These are phyloP conservation scores for Pachyramphus minor DNA, from an alignment of 2,113 vertebrate genomes.

Conservation along the genomic window DNA sequence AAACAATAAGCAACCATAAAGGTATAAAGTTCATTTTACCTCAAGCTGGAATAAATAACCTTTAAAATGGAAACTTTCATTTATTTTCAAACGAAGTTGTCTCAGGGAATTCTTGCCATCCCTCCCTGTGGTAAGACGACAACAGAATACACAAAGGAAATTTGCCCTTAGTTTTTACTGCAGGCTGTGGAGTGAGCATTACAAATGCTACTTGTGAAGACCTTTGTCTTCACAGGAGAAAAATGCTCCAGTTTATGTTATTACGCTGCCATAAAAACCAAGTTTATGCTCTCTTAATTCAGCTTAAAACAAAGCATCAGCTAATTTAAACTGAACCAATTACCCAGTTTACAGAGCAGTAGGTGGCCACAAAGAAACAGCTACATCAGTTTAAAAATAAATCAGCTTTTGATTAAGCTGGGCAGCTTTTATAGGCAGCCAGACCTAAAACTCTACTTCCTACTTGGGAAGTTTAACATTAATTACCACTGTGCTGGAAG, in stretches of 20 bases:
- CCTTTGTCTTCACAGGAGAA: not conserved
- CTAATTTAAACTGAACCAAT: not conserved
- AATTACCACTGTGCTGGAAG: not conserved
- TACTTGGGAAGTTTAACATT: not conserved
- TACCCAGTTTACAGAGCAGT: not conserved
- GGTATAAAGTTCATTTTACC: not conserved
- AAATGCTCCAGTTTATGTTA: not conserved
- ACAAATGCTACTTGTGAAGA: not conserved
- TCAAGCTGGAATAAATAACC: not conserved
- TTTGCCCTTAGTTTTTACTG: not conserved
- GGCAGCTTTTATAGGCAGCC: not conserved
- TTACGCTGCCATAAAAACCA: not conserved
- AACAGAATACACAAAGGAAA: not conserved
- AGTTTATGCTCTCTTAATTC: not conserved
- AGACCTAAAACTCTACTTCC: not conserved
- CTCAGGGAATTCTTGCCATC: not conserved
- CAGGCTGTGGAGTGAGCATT: not conserved
- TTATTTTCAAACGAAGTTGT: not conserved
- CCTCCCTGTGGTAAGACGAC: not conserved
- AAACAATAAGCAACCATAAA: not conserved
- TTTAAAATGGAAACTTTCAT: not conserved
- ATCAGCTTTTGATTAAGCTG: not conserved
- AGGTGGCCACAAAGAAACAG: not conserved
- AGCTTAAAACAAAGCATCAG: not conserved
- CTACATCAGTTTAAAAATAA: not conserved